Percentiles rank a stretch among this genome's conserved stretches.
Conservation (phyloP, 1,140 invertebrate genomes). For the Saccostrea cuccullata region DNA sequence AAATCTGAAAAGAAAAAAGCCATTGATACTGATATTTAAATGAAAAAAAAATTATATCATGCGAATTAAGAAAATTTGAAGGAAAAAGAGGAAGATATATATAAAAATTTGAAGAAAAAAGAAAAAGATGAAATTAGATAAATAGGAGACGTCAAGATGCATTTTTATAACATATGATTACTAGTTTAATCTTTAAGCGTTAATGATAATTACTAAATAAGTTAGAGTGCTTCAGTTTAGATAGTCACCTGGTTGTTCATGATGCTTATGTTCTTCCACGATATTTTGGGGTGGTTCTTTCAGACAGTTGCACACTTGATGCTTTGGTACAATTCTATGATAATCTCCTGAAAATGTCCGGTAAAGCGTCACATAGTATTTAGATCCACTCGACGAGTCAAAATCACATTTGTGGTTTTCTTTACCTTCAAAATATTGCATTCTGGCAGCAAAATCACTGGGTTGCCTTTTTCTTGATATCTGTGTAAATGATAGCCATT, state of each 20-base stretch:
- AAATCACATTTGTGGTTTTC: neutral
- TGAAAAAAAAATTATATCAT: neutral
- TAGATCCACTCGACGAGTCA: neutral
- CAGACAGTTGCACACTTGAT: too few species aligned
- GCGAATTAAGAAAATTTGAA: too few species aligned
- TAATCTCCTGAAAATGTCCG: slow-evolving; percentile 35
- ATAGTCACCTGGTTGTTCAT: neutral
- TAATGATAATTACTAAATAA: too few species aligned
- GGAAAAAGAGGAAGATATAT: too few species aligned
- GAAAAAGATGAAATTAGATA: too few species aligned
- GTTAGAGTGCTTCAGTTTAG: too few species aligned
- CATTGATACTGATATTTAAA: neutral
- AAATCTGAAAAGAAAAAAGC: slow-evolving; percentile 32
- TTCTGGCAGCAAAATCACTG: too few species aligned
- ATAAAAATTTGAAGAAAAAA: too few species aligned
- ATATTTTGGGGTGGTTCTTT: neutral
- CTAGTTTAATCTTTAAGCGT: too few species aligned
- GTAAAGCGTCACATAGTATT: slow-evolving; percentile 39
- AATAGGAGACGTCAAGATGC: too few species aligned
- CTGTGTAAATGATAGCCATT: slow-evolving; percentile 36
- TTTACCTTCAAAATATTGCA: neutral
- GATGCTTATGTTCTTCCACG: neutral
- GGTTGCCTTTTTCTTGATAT: neutral
- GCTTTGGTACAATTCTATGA: slow-evolving; percentile 33
- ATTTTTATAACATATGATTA: too few species aligned